These are phyloP conservation scores for Nothobranchius kuhntae DNA, from an alignment of 2,113 vertebrate species.

Conservation along the genomic window DNA sequence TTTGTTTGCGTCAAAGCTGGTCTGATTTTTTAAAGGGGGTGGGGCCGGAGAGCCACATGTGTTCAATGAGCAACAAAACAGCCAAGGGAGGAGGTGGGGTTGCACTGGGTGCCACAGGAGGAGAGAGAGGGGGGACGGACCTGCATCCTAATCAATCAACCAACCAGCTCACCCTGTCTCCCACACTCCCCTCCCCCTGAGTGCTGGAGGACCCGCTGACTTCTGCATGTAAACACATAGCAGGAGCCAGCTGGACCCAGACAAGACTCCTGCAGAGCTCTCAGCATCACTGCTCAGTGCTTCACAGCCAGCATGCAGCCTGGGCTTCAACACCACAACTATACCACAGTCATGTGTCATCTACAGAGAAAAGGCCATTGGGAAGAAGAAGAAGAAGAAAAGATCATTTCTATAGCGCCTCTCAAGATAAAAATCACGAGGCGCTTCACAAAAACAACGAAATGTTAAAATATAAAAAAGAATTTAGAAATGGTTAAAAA, in stretches of 20 bases:
- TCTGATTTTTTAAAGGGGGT: slow-evolving; percentile 5
- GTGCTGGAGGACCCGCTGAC: slow-evolving; percentile 67
- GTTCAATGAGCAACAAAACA: slow-evolving; percentile 33
- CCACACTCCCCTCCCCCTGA: slow-evolving; percentile 59
- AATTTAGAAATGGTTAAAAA: too few species aligned
- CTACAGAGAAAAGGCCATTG: neutral
- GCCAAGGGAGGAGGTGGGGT: slow-evolving; percentile 23
- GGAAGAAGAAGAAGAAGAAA: too few species aligned
- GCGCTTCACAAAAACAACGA: too few species aligned
- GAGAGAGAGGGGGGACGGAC: slow-evolving; percentile 7
- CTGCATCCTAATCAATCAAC: slow-evolving; percentile 37
- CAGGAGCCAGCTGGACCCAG: slow-evolving; percentile 72
- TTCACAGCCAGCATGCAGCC: slow-evolving; percentile 6
- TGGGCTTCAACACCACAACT: slow-evolving; percentile 14
- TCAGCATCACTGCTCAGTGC: slow-evolving; percentile 56
- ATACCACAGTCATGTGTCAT: slow-evolving; percentile 3
- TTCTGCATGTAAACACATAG: slow-evolving; percentile 63
- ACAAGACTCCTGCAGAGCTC: slow-evolving; percentile 60
- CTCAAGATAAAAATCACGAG: too few species aligned
- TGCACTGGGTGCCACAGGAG: neutral
- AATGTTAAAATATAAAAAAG: too few species aligned
- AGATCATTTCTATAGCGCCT: too few species aligned
- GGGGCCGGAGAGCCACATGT: slow-evolving; percentile 28
- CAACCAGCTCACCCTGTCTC: slow-evolving; percentile 19
- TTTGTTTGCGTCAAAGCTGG: slow-evolving; percentile 38